Conservation (phyloP, 2,797 vertebrate species). For the Platalea minor region DNA sequence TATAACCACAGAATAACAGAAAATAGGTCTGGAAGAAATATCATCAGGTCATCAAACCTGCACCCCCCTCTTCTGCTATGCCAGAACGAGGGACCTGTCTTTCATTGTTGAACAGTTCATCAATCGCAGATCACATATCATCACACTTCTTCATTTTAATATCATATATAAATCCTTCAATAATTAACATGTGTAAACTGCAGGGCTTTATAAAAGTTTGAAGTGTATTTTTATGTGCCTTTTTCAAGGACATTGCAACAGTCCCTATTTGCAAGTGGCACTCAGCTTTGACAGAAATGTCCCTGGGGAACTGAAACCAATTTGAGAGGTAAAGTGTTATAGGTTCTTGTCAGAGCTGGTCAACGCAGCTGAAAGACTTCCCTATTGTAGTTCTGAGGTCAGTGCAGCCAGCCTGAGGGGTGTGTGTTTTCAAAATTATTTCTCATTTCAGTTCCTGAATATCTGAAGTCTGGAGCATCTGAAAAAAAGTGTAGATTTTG, state of each 20-base stretch:
- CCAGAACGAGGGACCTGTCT: neutral
- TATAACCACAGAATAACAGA: neutral
- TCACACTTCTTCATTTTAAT: neutral
- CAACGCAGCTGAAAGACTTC: neutral
- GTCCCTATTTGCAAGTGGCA: neutral
- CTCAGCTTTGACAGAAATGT: neutral
- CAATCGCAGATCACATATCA: neutral
- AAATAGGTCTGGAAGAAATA: neutral
- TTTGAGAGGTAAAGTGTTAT: neutral
- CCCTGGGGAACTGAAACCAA: constrained; percentile 25
- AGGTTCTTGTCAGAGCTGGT: neutral
- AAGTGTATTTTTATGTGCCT: neutral
- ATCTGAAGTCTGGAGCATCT: neutral
- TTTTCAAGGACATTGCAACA: constrained; percentile 28
- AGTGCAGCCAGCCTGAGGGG: neutral
- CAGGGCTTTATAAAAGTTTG: neutral
- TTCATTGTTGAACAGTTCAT: neutral
- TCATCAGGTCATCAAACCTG: neutral
- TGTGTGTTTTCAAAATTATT: neutral
- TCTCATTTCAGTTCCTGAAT: neutral
- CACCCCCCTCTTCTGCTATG: neutral
- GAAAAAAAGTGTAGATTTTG: neutral
- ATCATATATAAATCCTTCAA: neutral
- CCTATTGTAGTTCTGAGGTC: neutral
- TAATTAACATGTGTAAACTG: neutral